Percentiles rank a stretch among this genome's conserved stretches.
These are phyloP conservation scores for Raja brachyura DNA, from an alignment of 2,113 vertebrate genomes.

Conservation along the genomic window DNA sequence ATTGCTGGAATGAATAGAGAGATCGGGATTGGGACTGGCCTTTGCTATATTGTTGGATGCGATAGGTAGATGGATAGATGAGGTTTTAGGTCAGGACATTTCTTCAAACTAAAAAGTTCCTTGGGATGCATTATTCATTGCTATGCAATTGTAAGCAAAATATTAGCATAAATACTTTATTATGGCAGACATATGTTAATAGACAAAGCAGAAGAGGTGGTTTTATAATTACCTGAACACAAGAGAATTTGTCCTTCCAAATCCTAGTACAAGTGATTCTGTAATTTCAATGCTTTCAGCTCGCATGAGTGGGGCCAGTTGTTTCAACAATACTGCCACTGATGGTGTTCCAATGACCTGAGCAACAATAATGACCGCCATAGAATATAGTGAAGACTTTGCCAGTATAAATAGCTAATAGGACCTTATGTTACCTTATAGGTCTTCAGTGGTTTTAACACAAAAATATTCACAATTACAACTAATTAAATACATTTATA, in stretches of 20 bases:
- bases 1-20: no score
- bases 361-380: not conserved
- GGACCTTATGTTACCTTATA: not conserved
- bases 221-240: constrained; percentile 81
- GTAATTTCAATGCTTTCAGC: constrained; percentile 96
- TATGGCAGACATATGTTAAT: not conserved
- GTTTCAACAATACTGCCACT: constrained; percentile 87
- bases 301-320: constrained; percentile 94
- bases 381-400: not conserved
- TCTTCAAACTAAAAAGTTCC: no score
- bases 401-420: not conserved
- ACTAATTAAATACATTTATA: not conserved
- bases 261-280: constrained; percentile 90
- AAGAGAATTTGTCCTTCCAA: constrained; percentile 92
- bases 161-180: not conserved
- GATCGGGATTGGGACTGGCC: no score
- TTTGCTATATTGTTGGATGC: no score
- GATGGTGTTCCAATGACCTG: constrained; percentile 94
- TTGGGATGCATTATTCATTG: not conserved
- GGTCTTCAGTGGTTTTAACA: not conserved
- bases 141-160: not conserved
- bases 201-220: not conserved
- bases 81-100: no score
- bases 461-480: not conserved
- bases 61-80: no score